Percentiles rank a stretch among this genome's conserved stretches.
These are phyloP conservation scores for Metopolophium dirhodum DNA, from an alignment of 1,140 invertebrate species.

Conservation along the genomic window DNA sequence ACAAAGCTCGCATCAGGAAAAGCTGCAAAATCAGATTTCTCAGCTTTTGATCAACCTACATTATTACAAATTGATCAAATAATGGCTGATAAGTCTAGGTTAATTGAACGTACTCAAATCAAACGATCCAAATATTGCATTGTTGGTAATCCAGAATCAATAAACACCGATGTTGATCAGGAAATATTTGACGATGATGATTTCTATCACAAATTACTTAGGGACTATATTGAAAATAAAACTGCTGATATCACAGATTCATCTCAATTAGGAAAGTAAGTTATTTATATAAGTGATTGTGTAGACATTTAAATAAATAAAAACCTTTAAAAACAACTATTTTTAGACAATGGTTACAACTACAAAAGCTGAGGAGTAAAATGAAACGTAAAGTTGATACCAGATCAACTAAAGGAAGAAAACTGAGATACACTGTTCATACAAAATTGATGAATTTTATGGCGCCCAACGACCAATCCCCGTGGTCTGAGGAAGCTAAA, in stretches of 20 bases:
- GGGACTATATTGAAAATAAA: slow-evolving; percentile 92
- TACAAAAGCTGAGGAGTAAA: slow-evolving; percentile 77
- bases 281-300: slow-evolving; percentile 1
- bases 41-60: slow-evolving; percentile 75
- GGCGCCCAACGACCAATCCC: slow-evolving; percentile 69
- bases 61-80: slow-evolving; percentile 88
- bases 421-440: slow-evolving; percentile 88
- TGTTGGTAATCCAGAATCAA: slow-evolving; percentile 67
- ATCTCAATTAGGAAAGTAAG: slow-evolving; percentile 67
- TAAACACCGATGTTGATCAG: slow-evolving; percentile 71
- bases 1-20: slow-evolving; percentile 74
- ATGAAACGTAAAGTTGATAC: slow-evolving; percentile 62
- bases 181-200: slow-evolving; percentile 97
- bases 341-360: slow-evolving; percentile 80
- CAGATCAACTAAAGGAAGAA: slow-evolving; percentile 76
- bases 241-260: slow-evolving; percentile 82
- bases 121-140: slow-evolving; percentile 79
- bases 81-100: slow-evolving; percentile 76
- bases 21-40: slow-evolving; percentile 69
- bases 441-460: slow-evolving; percentile 92
- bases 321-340: slow-evolving; percentile 11
- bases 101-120: slow-evolving; percentile 81
- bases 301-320: background rate
- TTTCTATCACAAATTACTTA: slow-evolving; percentile 92
- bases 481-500: slow-evolving; percentile 46